Percentiles rank a stretch among this genome's conserved stretches.
Evolutionary conservation across 1,140 invertebrate species (phyloP).

Genomic region (Drosophila persimilis): DNA sequence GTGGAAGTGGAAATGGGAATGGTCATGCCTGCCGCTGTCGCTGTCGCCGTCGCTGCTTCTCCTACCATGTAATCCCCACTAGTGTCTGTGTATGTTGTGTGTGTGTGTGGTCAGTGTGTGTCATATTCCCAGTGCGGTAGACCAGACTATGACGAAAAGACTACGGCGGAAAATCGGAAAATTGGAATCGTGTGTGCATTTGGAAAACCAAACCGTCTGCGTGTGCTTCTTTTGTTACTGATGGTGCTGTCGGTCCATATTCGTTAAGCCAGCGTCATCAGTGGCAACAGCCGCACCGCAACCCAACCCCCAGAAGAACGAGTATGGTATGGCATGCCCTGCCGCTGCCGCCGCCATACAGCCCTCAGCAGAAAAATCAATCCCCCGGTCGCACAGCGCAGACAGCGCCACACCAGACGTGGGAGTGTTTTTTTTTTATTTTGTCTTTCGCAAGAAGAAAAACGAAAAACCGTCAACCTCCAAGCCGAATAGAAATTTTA

Average conservation of each 20-base stretch:
- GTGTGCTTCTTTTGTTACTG: slow-evolving; percentile 15
- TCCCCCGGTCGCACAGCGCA: slow-evolving; percentile 28
- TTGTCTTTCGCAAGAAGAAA: background rate
- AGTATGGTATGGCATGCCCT: slow-evolving; percentile 8
- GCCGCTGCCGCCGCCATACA: no score
- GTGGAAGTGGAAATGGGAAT: slow-evolving; percentile 62
- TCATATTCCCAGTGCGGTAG: slow-evolving; percentile 44
- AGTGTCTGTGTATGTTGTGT: slow-evolving; percentile 33
- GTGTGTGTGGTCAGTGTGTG: slow-evolving; percentile 68
- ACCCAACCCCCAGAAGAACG: slow-evolving; percentile 51
- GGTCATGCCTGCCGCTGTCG: slow-evolving; percentile 40
- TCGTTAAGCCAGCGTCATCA: background rate
- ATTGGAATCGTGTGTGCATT: background rate
- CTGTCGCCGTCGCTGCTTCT: slow-evolving; percentile 12
- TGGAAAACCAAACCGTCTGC: no score
- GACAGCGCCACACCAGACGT: slow-evolving; percentile 30
- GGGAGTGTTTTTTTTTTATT: slow-evolving; percentile 31
- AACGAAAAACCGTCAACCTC: no score
- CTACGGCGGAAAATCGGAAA: slow-evolving; percentile 12
- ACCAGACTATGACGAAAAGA: slow-evolving; percentile 45
- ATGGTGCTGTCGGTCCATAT: slow-evolving; percentile 31
- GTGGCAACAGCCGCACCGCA: slow-evolving; percentile 27
- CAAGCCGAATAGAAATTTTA: no score
- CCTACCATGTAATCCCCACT: slow-evolving; percentile 52
- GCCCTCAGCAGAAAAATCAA: slow-evolving; percentile 60